phyloP scores from a whole-genome alignment of 2,888 invertebrate genomes.

The Gryllus longicercus region DNA sequence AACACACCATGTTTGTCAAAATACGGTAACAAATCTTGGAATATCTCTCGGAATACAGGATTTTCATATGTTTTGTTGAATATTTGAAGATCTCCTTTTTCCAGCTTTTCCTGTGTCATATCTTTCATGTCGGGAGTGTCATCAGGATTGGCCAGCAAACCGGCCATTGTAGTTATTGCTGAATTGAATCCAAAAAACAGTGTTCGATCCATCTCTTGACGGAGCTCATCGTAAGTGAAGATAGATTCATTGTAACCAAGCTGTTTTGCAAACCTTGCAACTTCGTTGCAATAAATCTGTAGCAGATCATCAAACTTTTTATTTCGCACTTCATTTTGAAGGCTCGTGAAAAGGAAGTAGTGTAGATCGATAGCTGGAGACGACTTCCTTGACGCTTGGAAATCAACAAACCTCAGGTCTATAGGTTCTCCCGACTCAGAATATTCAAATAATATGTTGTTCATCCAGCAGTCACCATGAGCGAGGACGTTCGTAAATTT shows the following conservation, averaged over 20 bases:
- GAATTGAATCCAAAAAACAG: background rate
- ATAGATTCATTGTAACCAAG: too few relatives aligned
- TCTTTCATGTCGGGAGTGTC: conserved; percentile 18
- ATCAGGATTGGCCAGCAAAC: background rate
- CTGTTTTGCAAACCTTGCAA: too few relatives aligned
- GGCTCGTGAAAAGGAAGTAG: conserved; percentile 34
- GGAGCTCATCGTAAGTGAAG: background rate
- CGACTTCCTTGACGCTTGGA: conserved; percentile 30
- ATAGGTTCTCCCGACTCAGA: conserved; percentile 1
- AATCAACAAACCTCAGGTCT: conserved; percentile 34
- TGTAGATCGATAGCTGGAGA: conserved; percentile 34
- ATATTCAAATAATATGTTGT: conserved; percentile 35
- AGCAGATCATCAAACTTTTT: conserved; percentile 25
- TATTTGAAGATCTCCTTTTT: background rate
- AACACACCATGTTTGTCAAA: background rate
- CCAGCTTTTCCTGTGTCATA: conserved; percentile 11
- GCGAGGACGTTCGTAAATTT: conserved; percentile 26
- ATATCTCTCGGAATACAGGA: background rate
- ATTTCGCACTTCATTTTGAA: conserved; percentile 22
- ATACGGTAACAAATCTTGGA: background rate
- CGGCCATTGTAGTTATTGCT: background rate
- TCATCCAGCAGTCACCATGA: conserved; percentile 37
- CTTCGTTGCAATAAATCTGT: too few relatives aligned
- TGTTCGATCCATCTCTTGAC: background rate
- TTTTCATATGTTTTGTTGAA: background rate